A percentile compares a stretch with the other conserved stretches of the same genome.
These are phyloP conservation scores for Desmophyllum pertusum DNA, from an alignment of 92 coral and sea anemone genomes.

Conservation along the genomic window DNA sequence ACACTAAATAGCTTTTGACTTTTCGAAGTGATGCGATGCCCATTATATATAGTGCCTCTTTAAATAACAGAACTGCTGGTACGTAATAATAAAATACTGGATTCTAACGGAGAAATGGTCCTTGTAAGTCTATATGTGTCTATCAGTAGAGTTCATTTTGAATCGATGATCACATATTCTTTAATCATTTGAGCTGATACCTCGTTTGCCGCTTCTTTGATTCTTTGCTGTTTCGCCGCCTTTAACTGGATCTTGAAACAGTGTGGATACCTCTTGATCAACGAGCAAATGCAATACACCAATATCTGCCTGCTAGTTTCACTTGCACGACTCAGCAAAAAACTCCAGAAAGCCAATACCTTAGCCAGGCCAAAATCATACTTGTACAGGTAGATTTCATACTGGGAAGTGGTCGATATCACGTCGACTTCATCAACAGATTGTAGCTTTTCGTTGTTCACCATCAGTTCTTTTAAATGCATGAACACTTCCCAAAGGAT, in stretches of 20 bases:
- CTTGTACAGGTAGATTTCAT: conserved; percentile 2
- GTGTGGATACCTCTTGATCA: conserved; percentile 41
- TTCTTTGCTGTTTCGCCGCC: conserved; percentile 5
- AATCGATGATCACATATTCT: too few species aligned
- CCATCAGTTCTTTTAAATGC: background rate
- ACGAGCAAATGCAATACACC: background rate
- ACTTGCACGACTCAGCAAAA: conserved; percentile 15
- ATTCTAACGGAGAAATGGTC: too few species aligned
- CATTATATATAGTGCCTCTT: too few species aligned
- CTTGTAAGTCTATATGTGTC: too few species aligned
- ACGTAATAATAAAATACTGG: too few species aligned
- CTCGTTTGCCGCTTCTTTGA: background rate
- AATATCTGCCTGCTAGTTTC: background rate
- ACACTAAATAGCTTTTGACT: too few species aligned
- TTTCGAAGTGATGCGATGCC: too few species aligned
- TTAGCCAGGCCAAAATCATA: conserved; percentile 19
- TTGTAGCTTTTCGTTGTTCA: conserved; percentile 8
- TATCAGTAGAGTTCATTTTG: too few species aligned
- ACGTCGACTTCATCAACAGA: background rate
- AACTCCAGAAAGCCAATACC: conserved; percentile 17
- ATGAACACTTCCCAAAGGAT: background rate
- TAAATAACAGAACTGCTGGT: too few species aligned
- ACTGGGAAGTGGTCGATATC: conserved; percentile 2
- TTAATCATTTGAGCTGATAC: background rate
- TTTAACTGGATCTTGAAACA: conserved; percentile 24